Conservation (phyloP, 2,113 vertebrate species). For the Rattus rattus region DNA sequence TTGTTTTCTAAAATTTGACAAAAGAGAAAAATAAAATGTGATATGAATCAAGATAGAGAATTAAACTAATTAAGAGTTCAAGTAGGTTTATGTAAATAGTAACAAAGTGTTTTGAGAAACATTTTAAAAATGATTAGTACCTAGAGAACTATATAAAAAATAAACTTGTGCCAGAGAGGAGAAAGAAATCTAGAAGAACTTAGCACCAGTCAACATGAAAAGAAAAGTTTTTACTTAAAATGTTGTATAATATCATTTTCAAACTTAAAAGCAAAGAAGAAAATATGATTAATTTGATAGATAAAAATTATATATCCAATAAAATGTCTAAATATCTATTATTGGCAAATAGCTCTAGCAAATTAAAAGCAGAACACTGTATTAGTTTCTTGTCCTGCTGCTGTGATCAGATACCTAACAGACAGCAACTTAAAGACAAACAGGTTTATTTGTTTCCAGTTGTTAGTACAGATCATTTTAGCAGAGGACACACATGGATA, state of each 20-base stretch:
- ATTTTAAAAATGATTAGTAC: background rate
- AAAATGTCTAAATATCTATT: background rate
- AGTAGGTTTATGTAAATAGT: background rate
- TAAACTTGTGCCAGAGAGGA: background rate
- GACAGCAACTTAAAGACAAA: no score
- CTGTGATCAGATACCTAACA: no score
- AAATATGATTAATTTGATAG: background rate
- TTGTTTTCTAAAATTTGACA: background rate
- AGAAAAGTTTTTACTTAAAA: background rate
- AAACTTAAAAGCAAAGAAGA: background rate
- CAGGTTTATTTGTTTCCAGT: no score
- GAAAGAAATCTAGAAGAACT: background rate
- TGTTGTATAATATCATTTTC: background rate
- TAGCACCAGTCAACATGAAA: background rate
- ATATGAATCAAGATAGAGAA: background rate
- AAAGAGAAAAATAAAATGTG: background rate
- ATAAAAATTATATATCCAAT: background rate
- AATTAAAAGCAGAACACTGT: background rate
- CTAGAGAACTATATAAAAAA: background rate
- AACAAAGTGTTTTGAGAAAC: background rate
- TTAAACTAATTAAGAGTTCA: background rate
- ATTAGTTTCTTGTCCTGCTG: background rate
- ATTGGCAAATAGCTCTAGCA: background rate
- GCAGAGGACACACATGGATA: no score
- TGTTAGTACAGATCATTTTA: no score